Percentiles rank a stretch among this genome's conserved stretches.
Conservation (phyloP, 2,113 vertebrate genomes). For the Halichoeres trimaculatus region DNA sequence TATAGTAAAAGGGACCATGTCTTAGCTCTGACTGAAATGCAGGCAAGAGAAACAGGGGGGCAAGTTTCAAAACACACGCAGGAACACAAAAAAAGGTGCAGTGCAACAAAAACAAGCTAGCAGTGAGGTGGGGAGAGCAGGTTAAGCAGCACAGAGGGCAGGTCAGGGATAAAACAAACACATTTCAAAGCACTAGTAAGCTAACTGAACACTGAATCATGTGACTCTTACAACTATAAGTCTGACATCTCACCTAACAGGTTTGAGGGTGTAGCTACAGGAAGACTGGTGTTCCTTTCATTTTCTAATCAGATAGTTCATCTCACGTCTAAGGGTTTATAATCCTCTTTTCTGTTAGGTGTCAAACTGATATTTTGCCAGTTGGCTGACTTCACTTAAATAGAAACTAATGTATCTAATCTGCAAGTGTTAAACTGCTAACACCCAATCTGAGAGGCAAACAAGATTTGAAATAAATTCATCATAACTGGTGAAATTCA, state of each 20-base stretch:
- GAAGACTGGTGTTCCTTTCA: background rate
- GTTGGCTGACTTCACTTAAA: background rate
- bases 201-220: slow-evolving; percentile 15
- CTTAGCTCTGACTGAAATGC: slow-evolving; percentile 99
- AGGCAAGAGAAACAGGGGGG: slow-evolving; percentile 99
- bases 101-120: slow-evolving; percentile 79
- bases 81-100: slow-evolving; percentile 82
- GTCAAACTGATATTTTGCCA: background rate
- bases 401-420: no score
- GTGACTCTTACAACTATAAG: slow-evolving; percentile 18
- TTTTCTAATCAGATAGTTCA: slow-evolving; percentile 1
- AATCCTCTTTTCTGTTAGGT: background rate
- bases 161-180: slow-evolving; percentile 34
- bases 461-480: background rate
- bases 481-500: background rate
- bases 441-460: background rate
- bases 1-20: slow-evolving; percentile 99
- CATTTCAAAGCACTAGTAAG: slow-evolving; percentile 18
- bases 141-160: slow-evolving; percentile 54
- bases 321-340: slow-evolving; percentile 6
- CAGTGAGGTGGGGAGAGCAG: slow-evolving; percentile 66
- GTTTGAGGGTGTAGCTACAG: slow-evolving; percentile 26
- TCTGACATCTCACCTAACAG: slow-evolving; percentile 34
- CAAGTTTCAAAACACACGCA: slow-evolving; percentile 93
- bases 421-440: background rate